These are phyloP conservation scores for Parelbella ahira DNA, from an alignment of 2,888 invertebrate species.

Conservation along the genomic window DNA sequence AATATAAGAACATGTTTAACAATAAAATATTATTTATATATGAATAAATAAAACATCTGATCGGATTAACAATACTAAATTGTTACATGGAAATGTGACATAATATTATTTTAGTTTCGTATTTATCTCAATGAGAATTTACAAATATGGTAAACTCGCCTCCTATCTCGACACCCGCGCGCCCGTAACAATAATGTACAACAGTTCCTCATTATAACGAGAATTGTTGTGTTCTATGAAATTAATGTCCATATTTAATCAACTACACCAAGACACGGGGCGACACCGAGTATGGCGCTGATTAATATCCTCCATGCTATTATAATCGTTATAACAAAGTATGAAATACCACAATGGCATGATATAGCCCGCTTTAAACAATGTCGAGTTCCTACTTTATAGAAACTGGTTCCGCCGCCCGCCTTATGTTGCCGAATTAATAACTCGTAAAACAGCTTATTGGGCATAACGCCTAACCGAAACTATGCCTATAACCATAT, in stretches of 20 bases:
- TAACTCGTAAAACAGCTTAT: constrained; percentile 30
- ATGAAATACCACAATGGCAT: constrained; percentile 7
- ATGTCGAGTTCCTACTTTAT: constrained; percentile 25
- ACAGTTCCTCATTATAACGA: constrained; percentile 23
- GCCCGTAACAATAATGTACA: constrained; percentile 13
- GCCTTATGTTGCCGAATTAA: constrained; percentile 30
- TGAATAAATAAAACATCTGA: too few species aligned
- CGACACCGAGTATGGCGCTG: constrained; percentile 13
- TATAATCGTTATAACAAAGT: constrained; percentile 19
- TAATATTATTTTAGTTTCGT: too few species aligned
- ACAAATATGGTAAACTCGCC: constrained; percentile 6
- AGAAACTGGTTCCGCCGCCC: constrained; percentile 27
- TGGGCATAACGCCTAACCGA: constrained; percentile 19
- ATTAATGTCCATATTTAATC: constrained; percentile 28
- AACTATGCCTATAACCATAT: constrained; percentile 6
- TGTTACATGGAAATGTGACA: too few species aligned
- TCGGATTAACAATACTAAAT: too few species aligned
- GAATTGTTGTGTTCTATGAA: constrained; percentile 26
- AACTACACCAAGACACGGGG: constrained; percentile 17
- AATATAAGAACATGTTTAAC: too few species aligned
- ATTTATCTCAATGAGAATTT: background rate
- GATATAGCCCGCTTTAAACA: constrained; percentile 8
- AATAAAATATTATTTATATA: too few species aligned
- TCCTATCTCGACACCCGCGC: constrained; percentile 9
- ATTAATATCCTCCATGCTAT: constrained; percentile 16